Evolutionary conservation across 2,113 vertebrate species (phyloP), one percentile per base, ranked within the genome.

Genomic region (Grammomys dolichurus): DNA sequence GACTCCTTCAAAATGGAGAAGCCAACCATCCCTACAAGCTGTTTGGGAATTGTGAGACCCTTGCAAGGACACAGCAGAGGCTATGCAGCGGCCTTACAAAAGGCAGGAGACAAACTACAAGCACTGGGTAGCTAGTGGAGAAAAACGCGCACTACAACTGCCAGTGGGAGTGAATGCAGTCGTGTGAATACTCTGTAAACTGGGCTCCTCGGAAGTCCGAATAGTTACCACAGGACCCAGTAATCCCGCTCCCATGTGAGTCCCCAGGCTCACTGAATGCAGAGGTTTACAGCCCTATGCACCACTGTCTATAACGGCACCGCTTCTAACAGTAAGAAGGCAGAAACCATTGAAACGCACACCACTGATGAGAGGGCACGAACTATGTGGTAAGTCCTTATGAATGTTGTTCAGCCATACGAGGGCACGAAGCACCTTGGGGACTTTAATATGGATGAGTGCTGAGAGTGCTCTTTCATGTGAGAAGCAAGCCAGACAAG

Each of bases 1-100:
- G 13, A 93, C 90, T 87, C 95, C 22, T 51, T 51, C 12, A 89
- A 78, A 87, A 16, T 40, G 48, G 43, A 91, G 63, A 93, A 94
- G 63, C 24, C 65, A 77, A 26, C 26, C 26, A 51, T 31, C 7
- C 26, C 76, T 51, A 43, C 67, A n/a, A 77, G 43, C 24, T 92
- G 85, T 58, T 91, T 78, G 13, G 26, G 13, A 93, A 63, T 72
- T n/a, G 3, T 2, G 6, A 88, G 54, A 33, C 33, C 14, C 24
- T 56, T 1, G 10, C 1, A 0, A 24, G n/a, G 54, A 12, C 43
- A 6, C 43, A 13, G 17, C 33, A 1, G 36, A 14, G 16, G 17
- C 5, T 58, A 12, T 51, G 4, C 24, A n/a, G 36, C 24, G 14
- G 73, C 48, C 36, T 26, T 36, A 22, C 2, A 77, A 56, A 90